Evolutionary conservation across 2,888 invertebrate genomes (phyloP).

Genomic region (Pristionchus fissidentatus): DNA sequence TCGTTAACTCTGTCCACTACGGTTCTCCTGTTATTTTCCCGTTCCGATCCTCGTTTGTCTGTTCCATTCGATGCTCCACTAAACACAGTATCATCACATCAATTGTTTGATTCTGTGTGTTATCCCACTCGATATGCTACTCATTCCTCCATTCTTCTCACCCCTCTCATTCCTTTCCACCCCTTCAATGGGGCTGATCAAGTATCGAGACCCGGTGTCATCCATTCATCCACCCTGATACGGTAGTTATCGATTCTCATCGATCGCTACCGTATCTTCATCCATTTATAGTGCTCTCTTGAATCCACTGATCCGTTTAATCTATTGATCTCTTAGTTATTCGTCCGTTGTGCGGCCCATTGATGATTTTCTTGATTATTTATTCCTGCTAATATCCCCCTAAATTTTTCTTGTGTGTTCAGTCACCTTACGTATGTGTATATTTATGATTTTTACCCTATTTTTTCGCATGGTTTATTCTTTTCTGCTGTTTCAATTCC

Average conservation of each 20-base stretch:
- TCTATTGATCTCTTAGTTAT: background rate
- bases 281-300: too few species aligned
- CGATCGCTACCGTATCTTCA: conserved; percentile 33
- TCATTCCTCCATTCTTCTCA: background rate
- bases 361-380: conserved; percentile 2
- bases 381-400: background rate
- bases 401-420: conserved; percentile 15
- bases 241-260: conserved; percentile 14
- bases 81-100: conserved; percentile 3
- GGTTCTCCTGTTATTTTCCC: conserved; percentile 7
- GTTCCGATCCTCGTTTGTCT: conserved; percentile 6
- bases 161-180: background rate
- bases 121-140: too few species aligned
- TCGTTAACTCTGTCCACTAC: conserved; percentile 17
- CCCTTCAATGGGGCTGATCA: background rate
- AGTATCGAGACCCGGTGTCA: background rate
- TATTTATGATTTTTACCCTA: conserved; percentile 20
- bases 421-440: conserved; percentile 35
- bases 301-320: conserved; percentile 31
- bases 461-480: background rate
- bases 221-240: too few species aligned
- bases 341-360: background rate
- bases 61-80: background rate
- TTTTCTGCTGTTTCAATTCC: too few species aligned
- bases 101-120: background rate